Evolutionary conservation across 2,888 invertebrate genomes (phyloP), one percentile per base, ranked within the genome.

Genomic region (Chymomyza procnemis): DNA sequence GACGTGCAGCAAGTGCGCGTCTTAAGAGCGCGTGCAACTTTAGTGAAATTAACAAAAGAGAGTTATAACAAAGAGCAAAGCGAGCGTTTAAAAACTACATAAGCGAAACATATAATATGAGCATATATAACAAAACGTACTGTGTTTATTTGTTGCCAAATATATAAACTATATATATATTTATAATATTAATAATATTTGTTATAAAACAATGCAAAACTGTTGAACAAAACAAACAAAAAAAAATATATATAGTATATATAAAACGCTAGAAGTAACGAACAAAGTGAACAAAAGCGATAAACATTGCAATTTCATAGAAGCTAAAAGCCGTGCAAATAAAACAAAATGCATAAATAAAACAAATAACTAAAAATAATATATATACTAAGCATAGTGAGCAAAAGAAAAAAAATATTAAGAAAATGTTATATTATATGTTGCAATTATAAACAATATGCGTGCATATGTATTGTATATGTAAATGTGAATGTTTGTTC

Each of bases 71-170:
- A 75, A 50, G 75, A 67, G 66, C 67, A 67, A 61, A 71, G 68
- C 64, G 69, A 34, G 12, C 2, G 34, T 34, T 34, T 34, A 34
- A 34, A 34, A 34, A 34, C 34, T 22, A 71, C 48, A 70, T 55
- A 65, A 26, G 30, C 66, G 66, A 56, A 66, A 61, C 61, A 66
- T 60, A 64, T 61, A 55, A 52, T 50, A 64, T 21, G 56, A 70
- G 66, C 18, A 66, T 72, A 88, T 74, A 73, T 74, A 75, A 75
- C 74, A 76, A 85, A 90, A 88, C 90, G 90, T 90, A 90, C 90
- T 90, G 90, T 90, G 90, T 90, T 90, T 90, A 90, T 90, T 90
- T 90, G 90, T 90, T 90, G 90, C 90, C 90, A 90, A 90, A 90
- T 82, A 89, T 85, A 80, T 87, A 89, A n/a, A n/a, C n/a, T 77